Evolutionary conservation across 2,888 invertebrate genomes (phyloP), one percentile per base, ranked within the genome.

Genomic region (Meteorus cinctellus): DNA sequence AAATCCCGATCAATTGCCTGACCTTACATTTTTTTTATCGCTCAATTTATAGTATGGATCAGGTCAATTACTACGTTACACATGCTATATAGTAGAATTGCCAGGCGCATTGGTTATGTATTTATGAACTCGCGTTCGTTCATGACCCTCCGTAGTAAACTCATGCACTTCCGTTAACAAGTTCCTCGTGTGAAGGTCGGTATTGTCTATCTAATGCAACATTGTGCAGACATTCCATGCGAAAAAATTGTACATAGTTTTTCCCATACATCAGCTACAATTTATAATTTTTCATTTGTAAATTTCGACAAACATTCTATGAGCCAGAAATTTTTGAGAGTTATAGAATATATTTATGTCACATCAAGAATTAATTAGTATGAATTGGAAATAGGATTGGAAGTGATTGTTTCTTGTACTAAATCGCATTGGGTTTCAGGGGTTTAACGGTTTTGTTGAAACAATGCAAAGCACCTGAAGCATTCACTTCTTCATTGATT

Each of bases 91-190:
- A 27, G 31, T 36, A 12, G 48, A n/a, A 70, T 55, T 27, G 34
- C 45, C 31, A 62, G 12, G 62, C 5, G 31, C 10, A 70, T 34
- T 45, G 27, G 60, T 45, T 48, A 68, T 59, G 51, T 72, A 72
- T 48, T 48, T 5, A 14, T 72, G 65, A 72, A 79, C 81, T 80
- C 79, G 80, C 24, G 36, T 19, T 31, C 60, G 74, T 74, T 74
- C 78, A 72, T 72, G 78, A 76, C 75, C 76, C 59, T 66, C 16
- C 29, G 63, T 41, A 69, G 69, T 19, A 27, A 68, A 24, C 10
- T 68, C 24, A 24, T 16, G 41, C 36, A 66, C 59, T 77, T 77
- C 67, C 73, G 77, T 51, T 74, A 74, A 77, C 70, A 74, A 74
- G 72, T 72, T 72, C 68, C 66, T 67, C 34, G 1, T 67, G 62